phyloP scores from a whole-genome alignment of 2,113 vertebrate species.

The Coturnix japonica region DNA sequence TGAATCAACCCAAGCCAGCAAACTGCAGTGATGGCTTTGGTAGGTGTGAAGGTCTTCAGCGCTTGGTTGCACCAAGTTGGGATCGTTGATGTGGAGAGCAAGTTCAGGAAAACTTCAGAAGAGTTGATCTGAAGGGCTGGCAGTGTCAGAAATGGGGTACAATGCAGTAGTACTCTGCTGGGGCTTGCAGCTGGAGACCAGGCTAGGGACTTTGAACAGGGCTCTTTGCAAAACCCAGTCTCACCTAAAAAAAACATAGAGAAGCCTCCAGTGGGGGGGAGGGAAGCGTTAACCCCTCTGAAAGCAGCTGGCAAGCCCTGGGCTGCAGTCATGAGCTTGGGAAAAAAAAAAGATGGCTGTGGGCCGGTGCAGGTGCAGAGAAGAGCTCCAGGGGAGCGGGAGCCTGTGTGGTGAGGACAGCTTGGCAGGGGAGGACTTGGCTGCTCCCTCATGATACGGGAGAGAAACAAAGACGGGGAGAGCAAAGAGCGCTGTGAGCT shows the following conservation, averaged over 20 bases:
- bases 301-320: constrained; percentile 17
- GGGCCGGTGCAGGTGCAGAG: constrained; percentile 48
- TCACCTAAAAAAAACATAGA: not conserved
- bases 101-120: not conserved
- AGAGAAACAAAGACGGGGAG: constrained; percentile 18
- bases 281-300: not conserved
- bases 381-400: not conserved
- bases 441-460: not conserved
- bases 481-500: not conserved
- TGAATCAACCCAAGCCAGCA: not conserved
- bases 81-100: not conserved
- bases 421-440: constrained; percentile 29
- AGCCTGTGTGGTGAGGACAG: not conserved
- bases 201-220: not conserved
- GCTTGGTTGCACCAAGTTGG: not conserved
- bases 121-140: not conserved
- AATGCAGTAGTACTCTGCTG: not conserved
- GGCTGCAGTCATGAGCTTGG: not conserved
- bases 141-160: not conserved
- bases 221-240: not conserved
- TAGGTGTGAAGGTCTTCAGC: not conserved
- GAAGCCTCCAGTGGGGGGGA: not conserved
- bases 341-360: not conserved
- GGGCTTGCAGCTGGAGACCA: not conserved
- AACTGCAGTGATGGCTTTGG: not conserved